Evolutionary conservation across 1,140 invertebrate genomes (phyloP), one percentile per base, ranked within the genome.

Genomic region (Saccostrea cuccullata): DNA sequence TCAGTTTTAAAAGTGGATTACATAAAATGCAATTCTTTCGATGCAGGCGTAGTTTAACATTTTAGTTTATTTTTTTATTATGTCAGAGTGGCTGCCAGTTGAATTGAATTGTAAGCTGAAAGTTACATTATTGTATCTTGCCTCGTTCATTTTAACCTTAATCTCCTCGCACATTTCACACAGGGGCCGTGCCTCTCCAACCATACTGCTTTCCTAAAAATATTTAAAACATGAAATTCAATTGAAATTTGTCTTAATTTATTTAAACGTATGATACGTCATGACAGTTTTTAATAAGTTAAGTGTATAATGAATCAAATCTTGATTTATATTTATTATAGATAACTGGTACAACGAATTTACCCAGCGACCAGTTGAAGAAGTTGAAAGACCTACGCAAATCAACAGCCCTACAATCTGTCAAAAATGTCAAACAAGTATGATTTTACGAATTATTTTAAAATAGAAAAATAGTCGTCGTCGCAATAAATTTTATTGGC

Each of bases 311-410:
- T 8, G 5, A 47, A 47, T 9, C 47, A 47, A 47, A 47, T 67
- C 60, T 67, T 67, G 20, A 8, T 67, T 67, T 4, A n/a, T 36
- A 12, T 77, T 77, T n/a, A 64, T 64, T n/a, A 36, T 0, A 77
- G 70, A 17, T 77, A 36, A 77, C 70, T 77, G 70, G 70, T 15
- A 77, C 23, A 36, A 15, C 12, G 12, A 26, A 17, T 36, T 36
- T 77, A 30, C 70, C 23, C 13, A 77, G 0, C 11, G 70, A 77
- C 15, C 23, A 30, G 26, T 30, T 77, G 9, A 77, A 77, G 15
- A 77, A 77, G 26, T 77, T 77, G 11, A 77, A 17, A 36, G 70
- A 77, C 70, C 4, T 77, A 0, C 70, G 70, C 70, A 77, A 77
- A 40, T 11, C 70, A 15, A 77, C 70, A 17, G 70, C 23, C 15